Percentiles rank a stretch among this genome's conserved stretches.
phyloP scores from a whole-genome alignment of 2,888 invertebrate genomes.

The Buathra laborator region DNA sequence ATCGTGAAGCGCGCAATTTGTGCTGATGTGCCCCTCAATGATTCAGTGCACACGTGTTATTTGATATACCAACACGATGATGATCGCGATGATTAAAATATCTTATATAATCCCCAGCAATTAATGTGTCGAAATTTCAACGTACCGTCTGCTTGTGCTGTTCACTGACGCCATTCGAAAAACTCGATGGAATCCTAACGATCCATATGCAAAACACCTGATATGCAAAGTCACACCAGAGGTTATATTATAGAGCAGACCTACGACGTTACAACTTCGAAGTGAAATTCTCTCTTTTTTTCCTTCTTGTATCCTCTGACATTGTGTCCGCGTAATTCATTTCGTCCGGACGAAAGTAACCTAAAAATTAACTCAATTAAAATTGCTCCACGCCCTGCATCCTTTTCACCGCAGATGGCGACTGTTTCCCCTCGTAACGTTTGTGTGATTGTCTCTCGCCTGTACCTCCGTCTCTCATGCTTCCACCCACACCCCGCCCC shows the following conservation, averaged over 20 bases:
- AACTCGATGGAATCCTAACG: neutral
- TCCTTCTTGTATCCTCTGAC: neutral
- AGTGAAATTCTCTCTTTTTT: neutral
- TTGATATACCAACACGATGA: too few relatives aligned
- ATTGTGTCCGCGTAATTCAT: slow-evolving; percentile 4
- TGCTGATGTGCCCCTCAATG: neutral
- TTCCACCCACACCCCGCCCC: neutral
- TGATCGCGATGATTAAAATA: neutral
- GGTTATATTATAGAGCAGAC: neutral
- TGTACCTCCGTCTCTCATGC: neutral
- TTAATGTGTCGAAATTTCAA: neutral
- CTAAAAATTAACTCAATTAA: slow-evolving; percentile 77
- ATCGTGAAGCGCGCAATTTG: too few relatives aligned
- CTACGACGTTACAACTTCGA: neutral
- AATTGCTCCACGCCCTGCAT: slow-evolving; percentile 68
- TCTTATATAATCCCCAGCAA: neutral
- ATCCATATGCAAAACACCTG: neutral
- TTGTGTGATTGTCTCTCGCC: slow-evolving; percentile 8
- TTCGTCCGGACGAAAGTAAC: slow-evolving; percentile 39
- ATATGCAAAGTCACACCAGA: neutral
- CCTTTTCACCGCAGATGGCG: neutral
- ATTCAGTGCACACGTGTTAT: neutral
- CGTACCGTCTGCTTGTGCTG: neutral
- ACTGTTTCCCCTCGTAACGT: slow-evolving; percentile 14
- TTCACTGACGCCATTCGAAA: neutral